Evolutionary conservation across 2,113 vertebrate genomes (phyloP).

Genomic region (Cochlearius cochlearius): DNA sequence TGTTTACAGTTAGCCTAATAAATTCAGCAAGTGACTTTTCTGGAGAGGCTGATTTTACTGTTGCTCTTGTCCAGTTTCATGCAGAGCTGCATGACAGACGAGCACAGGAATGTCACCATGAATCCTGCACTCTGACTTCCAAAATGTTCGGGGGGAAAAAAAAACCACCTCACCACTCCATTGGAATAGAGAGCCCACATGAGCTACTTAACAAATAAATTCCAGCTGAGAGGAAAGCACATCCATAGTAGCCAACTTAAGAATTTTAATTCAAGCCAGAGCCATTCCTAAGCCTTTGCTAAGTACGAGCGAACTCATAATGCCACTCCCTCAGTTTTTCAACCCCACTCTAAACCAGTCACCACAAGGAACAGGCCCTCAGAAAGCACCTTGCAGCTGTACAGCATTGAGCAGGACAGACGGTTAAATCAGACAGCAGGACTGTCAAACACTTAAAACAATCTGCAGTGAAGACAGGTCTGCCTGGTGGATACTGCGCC

Average conservation of each 20-base stretch:
- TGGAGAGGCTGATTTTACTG: not conserved
- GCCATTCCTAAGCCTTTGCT: not conserved
- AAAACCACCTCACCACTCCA: too few species aligned
- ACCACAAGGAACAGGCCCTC: not conserved
- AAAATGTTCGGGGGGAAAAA: not conserved
- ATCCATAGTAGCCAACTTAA: not conserved
- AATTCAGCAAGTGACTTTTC: not conserved
- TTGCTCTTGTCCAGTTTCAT: not conserved
- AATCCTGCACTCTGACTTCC: not conserved
- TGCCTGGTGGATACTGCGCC: not conserved
- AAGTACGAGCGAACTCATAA: not conserved
- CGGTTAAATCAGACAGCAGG: not conserved
- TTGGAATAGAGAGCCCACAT: not conserved
- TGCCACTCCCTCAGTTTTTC: not conserved
- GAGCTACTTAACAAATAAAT: not conserved
- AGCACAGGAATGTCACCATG: not conserved
- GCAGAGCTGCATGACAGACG: not conserved
- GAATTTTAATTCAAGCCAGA: not conserved
- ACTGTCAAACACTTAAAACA: not conserved
- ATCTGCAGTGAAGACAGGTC: not conserved
- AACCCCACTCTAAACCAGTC: not conserved
- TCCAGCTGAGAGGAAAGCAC: not conserved
- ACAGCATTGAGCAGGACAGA: not conserved
- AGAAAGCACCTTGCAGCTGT: not conserved
- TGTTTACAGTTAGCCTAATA: not conserved